Percentiles rank a stretch among this genome's conserved stretches.
phyloP scores from a whole-genome alignment of 2,113 vertebrate species.

The Paraplagusia blochii region DNA sequence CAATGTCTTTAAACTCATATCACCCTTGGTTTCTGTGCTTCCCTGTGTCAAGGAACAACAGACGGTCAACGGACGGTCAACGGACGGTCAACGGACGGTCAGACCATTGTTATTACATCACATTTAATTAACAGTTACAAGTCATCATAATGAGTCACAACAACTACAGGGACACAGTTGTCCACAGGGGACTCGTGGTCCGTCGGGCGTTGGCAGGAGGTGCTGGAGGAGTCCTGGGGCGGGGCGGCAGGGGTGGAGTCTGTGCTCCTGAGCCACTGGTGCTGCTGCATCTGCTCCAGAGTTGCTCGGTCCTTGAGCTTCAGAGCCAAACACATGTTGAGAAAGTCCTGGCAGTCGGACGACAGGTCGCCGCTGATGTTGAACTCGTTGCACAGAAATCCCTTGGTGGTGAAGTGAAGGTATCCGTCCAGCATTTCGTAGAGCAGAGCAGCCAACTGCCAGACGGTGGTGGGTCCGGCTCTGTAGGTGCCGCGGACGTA shows the following conservation, averaged over 20 bases:
- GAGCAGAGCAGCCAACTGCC: constrained; percentile 17
- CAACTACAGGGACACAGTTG: too few species aligned
- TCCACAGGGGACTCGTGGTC: too few species aligned
- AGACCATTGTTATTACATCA: too few species aligned
- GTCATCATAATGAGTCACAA: too few species aligned
- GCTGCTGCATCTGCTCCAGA: neutral
- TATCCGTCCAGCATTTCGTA: neutral
- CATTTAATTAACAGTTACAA: too few species aligned
- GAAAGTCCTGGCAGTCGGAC: neutral
- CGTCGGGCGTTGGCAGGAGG: neutral
- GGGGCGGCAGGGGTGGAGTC: too few species aligned
- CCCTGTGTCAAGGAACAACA: too few species aligned
- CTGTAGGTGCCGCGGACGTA: neutral
- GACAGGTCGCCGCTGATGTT: neutral
- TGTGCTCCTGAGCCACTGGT: neutral
- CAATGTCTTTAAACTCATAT: too few species aligned
- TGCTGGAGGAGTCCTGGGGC: neutral
- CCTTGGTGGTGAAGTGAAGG: neutral
- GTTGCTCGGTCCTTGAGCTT: neutral
- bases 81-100: too few species aligned
- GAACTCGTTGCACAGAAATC: neutral
- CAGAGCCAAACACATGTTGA: neutral
- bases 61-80: too few species aligned
- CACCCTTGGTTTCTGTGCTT: too few species aligned
- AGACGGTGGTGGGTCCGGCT: constrained; percentile 18